Evolutionary conservation across 2,888 invertebrate genomes (phyloP).

Genomic region (Nasonovia ribisnigri): DNA sequence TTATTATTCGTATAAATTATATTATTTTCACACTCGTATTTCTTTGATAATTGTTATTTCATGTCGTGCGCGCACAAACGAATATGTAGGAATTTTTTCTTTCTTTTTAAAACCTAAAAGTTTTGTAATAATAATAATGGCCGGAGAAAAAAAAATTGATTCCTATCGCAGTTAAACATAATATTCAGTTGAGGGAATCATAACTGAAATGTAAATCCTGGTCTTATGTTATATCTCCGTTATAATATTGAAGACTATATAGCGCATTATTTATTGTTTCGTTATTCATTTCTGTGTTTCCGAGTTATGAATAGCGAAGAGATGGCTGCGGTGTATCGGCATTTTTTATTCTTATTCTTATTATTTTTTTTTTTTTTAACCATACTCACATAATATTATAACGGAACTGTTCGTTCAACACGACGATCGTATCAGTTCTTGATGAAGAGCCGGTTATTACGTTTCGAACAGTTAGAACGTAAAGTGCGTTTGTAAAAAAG

Average conservation of each 20-base stretch:
- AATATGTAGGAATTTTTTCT: background rate
- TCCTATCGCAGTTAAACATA: background rate
- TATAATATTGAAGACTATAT: background rate
- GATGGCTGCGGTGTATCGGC: slow-evolving; percentile 11
- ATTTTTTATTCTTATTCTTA: slow-evolving; percentile 23
- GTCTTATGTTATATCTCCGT: slow-evolving; percentile 8
- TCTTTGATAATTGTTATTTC: slow-evolving; percentile 27
- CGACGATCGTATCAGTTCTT: slow-evolving; percentile 58
- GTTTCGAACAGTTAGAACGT: background rate
- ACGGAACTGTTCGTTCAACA: slow-evolving; percentile 58
- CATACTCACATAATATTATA: slow-evolving; percentile 2
- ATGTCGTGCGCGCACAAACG: background rate
- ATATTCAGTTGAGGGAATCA: slow-evolving; percentile 7
- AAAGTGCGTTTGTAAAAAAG: slow-evolving; percentile 13
- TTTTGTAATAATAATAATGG: background rate
- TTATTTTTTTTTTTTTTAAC: background rate
- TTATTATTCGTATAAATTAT: background rate
- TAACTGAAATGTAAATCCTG: slow-evolving; percentile 35
- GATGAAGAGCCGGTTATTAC: slow-evolving; percentile 58
- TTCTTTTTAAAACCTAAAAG: slow-evolving; percentile 14
- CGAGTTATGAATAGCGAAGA: slow-evolving; percentile 46
- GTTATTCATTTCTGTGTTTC: slow-evolving; percentile 57
- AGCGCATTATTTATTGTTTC: slow-evolving; percentile 51
- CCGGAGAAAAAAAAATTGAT: background rate
- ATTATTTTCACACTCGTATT: background rate